A percentile compares a stretch with the other conserved stretches of the same genome.
Conservation (phyloP, 2,797 vertebrate species). For the Psittacula derbiana region DNA sequence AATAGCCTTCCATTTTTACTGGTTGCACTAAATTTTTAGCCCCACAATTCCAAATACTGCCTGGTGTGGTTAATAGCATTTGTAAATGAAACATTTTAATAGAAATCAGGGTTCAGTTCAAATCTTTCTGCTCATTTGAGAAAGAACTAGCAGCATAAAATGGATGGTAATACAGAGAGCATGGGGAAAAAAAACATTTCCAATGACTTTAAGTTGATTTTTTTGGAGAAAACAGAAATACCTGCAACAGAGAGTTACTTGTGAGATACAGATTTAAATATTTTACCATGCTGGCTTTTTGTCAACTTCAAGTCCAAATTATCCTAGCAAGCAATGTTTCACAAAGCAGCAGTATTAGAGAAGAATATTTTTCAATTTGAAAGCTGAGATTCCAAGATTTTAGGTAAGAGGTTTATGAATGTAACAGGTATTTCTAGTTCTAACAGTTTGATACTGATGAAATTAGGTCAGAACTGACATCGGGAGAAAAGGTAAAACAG, state of each 20-base stretch:
- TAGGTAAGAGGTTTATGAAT: background rate
- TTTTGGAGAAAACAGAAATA: background rate
- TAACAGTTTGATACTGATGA: slow-evolving; percentile 15
- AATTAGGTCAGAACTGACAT: background rate
- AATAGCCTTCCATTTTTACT: background rate
- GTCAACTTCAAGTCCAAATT: background rate
- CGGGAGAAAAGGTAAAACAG: background rate
- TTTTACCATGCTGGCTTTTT: slow-evolving; percentile 8
- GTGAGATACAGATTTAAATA: background rate
- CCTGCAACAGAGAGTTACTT: background rate
- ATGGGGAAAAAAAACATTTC: background rate
- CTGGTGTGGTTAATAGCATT: background rate
- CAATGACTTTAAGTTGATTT: background rate
- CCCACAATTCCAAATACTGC: background rate
- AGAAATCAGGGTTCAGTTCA: background rate
- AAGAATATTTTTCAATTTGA: background rate
- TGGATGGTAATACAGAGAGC: background rate
- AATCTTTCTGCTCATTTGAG: background rate
- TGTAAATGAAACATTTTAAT: background rate
- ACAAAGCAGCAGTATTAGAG: background rate
- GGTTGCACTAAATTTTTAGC: background rate
- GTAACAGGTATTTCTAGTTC: slow-evolving; percentile 3
- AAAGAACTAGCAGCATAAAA: background rate
- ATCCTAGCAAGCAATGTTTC: background rate
- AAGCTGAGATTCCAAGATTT: background rate